A percentile compares a stretch with the other conserved stretches of the same genome.
phyloP scores from a whole-genome alignment of 1,140 invertebrate genomes.

The Papilio dardanus region DNA sequence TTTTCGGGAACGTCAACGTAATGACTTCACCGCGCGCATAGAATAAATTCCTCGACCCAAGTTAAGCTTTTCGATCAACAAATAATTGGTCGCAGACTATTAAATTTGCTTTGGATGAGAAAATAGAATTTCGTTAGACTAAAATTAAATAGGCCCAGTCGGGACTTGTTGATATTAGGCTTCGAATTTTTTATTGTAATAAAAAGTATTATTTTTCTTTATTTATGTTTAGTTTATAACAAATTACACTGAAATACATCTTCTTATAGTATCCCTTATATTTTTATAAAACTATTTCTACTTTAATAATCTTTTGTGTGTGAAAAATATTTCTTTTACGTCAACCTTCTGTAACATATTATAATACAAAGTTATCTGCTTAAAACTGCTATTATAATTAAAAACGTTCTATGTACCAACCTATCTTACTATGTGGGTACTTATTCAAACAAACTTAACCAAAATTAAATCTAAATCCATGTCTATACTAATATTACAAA shows the following conservation, averaged over 20 bases:
- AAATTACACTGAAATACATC: neutral
- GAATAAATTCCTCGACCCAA: conserved; percentile 29
- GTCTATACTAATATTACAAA: too few species aligned
- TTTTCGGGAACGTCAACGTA: conserved; percentile 41
- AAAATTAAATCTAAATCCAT: too few species aligned
- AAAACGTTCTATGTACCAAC: too few species aligned
- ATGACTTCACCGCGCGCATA: conserved; percentile 39
- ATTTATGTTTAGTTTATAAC: neutral
- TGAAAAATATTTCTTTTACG: too few species aligned
- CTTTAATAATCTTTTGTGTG: too few species aligned
- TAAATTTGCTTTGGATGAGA: neutral
- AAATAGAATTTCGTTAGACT: neutral
- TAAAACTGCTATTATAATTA: too few species aligned
- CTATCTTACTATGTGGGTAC: too few species aligned
- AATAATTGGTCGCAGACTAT: conserved; percentile 39
- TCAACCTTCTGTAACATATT: neutral
- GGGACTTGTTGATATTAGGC: neutral
- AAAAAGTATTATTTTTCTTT: conserved; percentile 16
- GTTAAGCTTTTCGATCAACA: conserved; percentile 35
- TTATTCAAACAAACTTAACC: too few species aligned
- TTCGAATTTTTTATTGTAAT: neutral
- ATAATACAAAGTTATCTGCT: too few species aligned
- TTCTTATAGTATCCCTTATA: neutral
- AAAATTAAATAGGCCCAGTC: neutral
- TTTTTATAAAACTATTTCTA: neutral